A percentile compares a stretch with the other conserved stretches of the same genome.
Conservation (phyloP, 1,140 invertebrate species). For the Brachionus angularis region DNA sequence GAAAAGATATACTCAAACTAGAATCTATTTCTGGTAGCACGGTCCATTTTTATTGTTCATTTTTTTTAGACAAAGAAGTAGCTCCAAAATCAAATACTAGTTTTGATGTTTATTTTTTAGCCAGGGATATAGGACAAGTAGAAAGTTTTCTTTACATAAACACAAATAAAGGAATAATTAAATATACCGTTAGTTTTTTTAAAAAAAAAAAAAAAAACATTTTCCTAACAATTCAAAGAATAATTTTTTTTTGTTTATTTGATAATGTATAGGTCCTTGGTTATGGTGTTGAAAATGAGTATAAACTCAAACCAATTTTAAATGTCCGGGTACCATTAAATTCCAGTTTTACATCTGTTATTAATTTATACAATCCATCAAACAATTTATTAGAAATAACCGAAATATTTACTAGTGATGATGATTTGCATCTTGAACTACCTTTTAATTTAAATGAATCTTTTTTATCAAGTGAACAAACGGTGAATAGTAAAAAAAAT, state of each 20-base stretch:
- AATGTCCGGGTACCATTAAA: constrained; percentile 84
- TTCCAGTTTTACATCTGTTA: constrained; percentile 79
- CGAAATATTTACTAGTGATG: constrained; percentile 25
- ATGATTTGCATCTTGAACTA: constrained; percentile 34
- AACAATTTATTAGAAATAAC: constrained; percentile 74
- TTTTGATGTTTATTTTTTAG: constrained; percentile 90
- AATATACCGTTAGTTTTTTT: constrained; percentile 60
- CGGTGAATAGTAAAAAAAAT: too few species aligned
- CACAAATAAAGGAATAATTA: constrained; percentile 79
- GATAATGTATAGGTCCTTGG: constrained; percentile 68
- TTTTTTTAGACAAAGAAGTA: constrained; percentile 76
- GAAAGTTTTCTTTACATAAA: constrained; percentile 84
- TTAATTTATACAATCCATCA: constrained; percentile 90
- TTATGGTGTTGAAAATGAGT: constrained; percentile 76
- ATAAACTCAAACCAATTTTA: constrained; percentile 78
- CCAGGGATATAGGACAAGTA: constrained; percentile 78
- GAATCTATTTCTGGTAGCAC: constrained; percentile 80
- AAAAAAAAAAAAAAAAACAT: too few species aligned
- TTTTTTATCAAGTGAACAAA: too few species aligned
- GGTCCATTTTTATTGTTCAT: constrained; percentile 82
- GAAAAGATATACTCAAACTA: constrained; percentile 71
- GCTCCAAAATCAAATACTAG: constrained; percentile 76
- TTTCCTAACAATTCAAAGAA: neutral
- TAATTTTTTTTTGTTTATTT: constrained; percentile 44
- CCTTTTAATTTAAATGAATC: neutral